These are phyloP conservation scores for Neogale vison DNA, from an alignment of 2,113 vertebrate genomes.

Conservation along the genomic window DNA sequence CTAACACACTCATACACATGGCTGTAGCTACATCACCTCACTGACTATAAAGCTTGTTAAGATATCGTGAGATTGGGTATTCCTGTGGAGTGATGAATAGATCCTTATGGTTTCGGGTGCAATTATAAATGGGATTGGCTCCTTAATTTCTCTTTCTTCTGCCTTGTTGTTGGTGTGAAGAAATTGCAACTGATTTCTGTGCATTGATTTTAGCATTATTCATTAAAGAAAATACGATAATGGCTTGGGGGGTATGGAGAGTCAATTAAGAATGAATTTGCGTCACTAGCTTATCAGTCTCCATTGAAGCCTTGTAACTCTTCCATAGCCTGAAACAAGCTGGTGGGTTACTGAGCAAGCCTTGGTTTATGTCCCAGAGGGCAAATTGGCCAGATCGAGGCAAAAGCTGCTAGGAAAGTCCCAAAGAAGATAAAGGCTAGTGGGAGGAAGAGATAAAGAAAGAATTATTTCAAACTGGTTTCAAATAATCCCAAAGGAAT, in stretches of 20 bases:
- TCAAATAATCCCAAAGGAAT: neutral
- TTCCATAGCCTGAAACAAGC: accelerated
- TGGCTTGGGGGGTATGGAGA: neutral
- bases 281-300: neutral
- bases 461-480: neutral
- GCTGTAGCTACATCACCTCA: neutral
- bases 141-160: too few relatives aligned
- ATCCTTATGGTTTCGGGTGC: too few relatives aligned
- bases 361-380: neutral
- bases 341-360: too few relatives aligned
- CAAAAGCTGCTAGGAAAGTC: neutral
- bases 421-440: neutral
- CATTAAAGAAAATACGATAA: neutral
- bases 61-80: neutral
- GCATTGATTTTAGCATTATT: neutral
- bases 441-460: neutral
- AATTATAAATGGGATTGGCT: too few relatives aligned
- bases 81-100: neutral
- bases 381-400: neutral
- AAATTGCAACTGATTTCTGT: too few relatives aligned
- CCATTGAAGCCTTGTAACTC: neutral
- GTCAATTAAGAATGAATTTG: neutral
- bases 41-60: neutral
- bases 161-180: too few relatives aligned
- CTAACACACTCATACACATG: neutral